phyloP scores from a whole-genome alignment of 1,140 invertebrate genomes.

The Papilio machaon region DNA sequence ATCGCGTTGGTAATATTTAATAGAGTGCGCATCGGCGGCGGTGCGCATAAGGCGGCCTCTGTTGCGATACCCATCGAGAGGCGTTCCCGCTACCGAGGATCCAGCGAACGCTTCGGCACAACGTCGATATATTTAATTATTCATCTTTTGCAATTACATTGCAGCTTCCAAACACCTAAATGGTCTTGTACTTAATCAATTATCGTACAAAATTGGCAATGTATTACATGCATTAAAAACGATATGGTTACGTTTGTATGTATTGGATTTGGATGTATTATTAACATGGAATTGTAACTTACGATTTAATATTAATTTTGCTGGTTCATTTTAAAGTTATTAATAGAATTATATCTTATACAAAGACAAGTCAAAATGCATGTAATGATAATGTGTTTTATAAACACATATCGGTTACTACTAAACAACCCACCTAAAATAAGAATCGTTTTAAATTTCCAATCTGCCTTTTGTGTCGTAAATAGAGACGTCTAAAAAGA shows the following conservation, averaged over 20 bases:
- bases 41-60: slow-evolving; percentile 55
- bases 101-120: slow-evolving; percentile 41
- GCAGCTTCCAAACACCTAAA: slow-evolving; percentile 18
- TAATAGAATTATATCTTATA: too few relatives aligned
- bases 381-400: too few relatives aligned
- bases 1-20: slow-evolving; percentile 54
- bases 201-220: neutral
- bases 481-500: slow-evolving; percentile 49
- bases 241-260: too few relatives aligned
- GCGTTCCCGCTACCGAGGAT: slow-evolving; percentile 60
- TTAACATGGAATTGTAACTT: too few relatives aligned
- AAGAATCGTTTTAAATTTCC: slow-evolving; percentile 29
- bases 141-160: slow-evolving; percentile 27
- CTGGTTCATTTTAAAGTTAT: too few relatives aligned
- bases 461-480: slow-evolving; percentile 30
- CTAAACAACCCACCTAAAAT: neutral
- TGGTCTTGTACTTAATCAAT: slow-evolving; percentile 16
- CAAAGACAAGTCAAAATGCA: too few relatives aligned
- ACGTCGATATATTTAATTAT: slow-evolving; percentile 48
- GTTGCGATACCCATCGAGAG: slow-evolving; percentile 64
- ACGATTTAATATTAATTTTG: too few relatives aligned
- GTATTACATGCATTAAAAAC: neutral
- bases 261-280: too few relatives aligned
- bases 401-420: neutral
- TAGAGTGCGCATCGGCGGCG: slow-evolving; percentile 17